A percentile compares a stretch with the other conserved stretches of the same genome.
phyloP scores from a whole-genome alignment of 2,888 invertebrate genomes.

The Scotopteryx bipunctaria region DNA sequence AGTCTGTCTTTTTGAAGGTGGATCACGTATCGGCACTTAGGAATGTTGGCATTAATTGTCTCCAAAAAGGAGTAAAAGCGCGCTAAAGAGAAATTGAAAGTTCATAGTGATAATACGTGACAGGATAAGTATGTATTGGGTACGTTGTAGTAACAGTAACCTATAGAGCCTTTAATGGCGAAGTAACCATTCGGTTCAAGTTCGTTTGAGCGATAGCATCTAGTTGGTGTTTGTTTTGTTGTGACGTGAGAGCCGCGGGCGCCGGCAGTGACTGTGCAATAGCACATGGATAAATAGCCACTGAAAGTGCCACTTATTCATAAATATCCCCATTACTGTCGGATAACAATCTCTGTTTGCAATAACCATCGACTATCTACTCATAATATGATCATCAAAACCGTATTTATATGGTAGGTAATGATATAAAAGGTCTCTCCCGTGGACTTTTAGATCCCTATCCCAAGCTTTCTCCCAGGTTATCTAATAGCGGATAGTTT shows the following conservation, averaged over 20 bases:
- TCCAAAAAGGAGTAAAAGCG: constrained; percentile 47
- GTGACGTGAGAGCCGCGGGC: constrained; percentile 66
- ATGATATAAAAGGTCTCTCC: too few species aligned
- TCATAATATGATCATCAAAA: constrained; percentile 6
- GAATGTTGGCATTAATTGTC: constrained; percentile 40
- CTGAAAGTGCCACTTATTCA: constrained; percentile 36
- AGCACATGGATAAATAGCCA: constrained; percentile 31
- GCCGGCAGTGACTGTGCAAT: constrained; percentile 53
- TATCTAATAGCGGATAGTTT: too few species aligned
- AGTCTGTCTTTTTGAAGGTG: constrained; percentile 56
- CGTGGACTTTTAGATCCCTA: too few species aligned
- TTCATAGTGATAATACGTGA: constrained; percentile 45
- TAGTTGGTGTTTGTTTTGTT: constrained; percentile 67
- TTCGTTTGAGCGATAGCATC: constrained; percentile 61
- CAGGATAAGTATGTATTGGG: constrained; percentile 45
- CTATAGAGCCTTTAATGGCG: constrained; percentile 49
- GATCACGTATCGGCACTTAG: constrained; percentile 55
- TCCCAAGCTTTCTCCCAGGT: too few species aligned
- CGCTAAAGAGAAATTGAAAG: constrained; percentile 46
- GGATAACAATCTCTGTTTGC: constrained; percentile 17
- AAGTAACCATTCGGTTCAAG: constrained; percentile 62
- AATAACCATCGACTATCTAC: not conserved
- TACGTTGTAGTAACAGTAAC: constrained; percentile 32
- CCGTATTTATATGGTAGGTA: too few species aligned
- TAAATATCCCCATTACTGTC: constrained; percentile 27